These are phyloP conservation scores for Orestias chungarensis DNA, from an alignment of 2,797 vertebrate genomes.

Conservation along the genomic window DNA sequence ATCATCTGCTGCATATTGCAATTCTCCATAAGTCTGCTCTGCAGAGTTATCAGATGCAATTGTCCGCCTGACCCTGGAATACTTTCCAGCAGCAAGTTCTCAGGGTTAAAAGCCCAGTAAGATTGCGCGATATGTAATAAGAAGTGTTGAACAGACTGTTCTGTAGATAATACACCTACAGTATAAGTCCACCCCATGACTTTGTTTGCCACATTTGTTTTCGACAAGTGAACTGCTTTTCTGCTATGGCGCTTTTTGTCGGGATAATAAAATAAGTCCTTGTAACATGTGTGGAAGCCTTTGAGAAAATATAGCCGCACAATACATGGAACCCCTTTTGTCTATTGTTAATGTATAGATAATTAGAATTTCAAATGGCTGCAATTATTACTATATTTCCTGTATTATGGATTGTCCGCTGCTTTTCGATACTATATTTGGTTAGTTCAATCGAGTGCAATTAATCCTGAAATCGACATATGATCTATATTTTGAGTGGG, in stretches of 20 bases:
- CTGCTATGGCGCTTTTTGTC: conserved; percentile 9
- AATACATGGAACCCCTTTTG: too few species aligned
- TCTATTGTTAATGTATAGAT: too few species aligned
- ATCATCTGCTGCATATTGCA: conserved; percentile 49
- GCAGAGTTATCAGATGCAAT: conserved; percentile 39
- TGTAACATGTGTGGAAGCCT: too few species aligned
- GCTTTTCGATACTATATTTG: too few species aligned
- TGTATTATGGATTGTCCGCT: too few species aligned
- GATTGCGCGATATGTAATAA: conserved; percentile 37
- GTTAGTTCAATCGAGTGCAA: too few species aligned
- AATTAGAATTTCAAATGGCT: too few species aligned
- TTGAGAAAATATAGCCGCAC: too few species aligned
- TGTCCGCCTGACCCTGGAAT: conserved; percentile 60
- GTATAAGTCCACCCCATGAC: conserved; percentile 17
- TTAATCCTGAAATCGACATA: too few species aligned
- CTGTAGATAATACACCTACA: conserved; percentile 37
- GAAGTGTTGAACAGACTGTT: conserved; percentile 34
- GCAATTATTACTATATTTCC: too few species aligned
- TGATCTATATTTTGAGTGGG: too few species aligned
- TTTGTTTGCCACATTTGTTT: conserved; percentile 41
- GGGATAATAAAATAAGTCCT: conserved; percentile 22
- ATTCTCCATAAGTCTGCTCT: conserved; percentile 48
- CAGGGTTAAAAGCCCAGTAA: conserved; percentile 21
- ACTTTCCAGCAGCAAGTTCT: conserved; percentile 43
- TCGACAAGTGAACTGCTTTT: conserved; percentile 24